A percentile compares a stretch with the other conserved stretches of the same genome.
Evolutionary conservation across 92 coral and sea anemone genomes (phyloP).

Genomic region (Epizoanthus stellaris): DNA sequence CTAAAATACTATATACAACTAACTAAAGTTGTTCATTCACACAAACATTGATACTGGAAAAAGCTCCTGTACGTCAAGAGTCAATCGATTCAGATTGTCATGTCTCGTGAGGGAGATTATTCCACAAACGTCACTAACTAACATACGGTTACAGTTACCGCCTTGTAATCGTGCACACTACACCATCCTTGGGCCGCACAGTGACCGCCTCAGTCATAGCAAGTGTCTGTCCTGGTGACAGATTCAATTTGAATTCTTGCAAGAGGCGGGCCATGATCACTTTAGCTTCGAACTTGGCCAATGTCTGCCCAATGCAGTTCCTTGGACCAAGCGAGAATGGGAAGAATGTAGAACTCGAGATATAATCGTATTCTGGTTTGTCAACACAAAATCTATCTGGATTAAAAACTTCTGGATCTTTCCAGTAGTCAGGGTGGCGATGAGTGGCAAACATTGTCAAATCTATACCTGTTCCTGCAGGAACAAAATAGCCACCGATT

Average conservation of each 20-base stretch:
- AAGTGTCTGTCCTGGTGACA: constrained; percentile 76
- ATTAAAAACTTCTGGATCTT: constrained; percentile 79
- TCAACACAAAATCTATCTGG: constrained; percentile 84
- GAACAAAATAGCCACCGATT: constrained; percentile 74
- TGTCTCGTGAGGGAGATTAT: no score
- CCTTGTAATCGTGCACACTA: constrained; percentile 69
- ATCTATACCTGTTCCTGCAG: constrained; percentile 62
- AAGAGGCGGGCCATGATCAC: constrained; percentile 84
- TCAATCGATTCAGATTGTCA: no score
- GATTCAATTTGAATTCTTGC: constrained; percentile 77
- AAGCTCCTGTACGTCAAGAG: no score
- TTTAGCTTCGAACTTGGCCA: constrained; percentile 92
- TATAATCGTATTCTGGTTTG: constrained; percentile 23
- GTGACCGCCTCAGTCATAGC: constrained; percentile 65
- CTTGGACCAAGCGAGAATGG: constrained; percentile 93
- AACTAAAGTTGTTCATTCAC: no score
- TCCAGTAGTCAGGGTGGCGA: constrained; percentile 68
- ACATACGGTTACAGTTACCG: not conserved
- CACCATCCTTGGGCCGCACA: constrained; percentile 84
- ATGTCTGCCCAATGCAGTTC: constrained; percentile 91
- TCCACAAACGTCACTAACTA: no score
- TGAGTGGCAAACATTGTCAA: constrained; percentile 43
- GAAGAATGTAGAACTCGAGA: constrained; percentile 56
- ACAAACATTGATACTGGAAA: no score
- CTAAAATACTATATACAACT: no score